A percentile compares a stretch with the other conserved stretches of the same genome.
Conservation (phyloP, 2,888 invertebrate species). For the Rhagonycha fulva region DNA sequence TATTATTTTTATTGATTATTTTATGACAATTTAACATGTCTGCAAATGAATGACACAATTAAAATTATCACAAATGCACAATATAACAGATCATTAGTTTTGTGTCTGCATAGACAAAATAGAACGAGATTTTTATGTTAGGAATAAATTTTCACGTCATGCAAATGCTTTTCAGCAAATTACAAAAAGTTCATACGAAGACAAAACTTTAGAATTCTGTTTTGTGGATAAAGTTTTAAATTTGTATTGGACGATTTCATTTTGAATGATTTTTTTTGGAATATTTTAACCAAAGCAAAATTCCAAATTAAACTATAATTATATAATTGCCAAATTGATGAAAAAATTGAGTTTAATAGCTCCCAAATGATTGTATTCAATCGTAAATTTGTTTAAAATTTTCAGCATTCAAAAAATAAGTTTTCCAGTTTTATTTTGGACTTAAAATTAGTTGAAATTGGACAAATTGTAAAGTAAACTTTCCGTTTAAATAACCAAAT, state of each 20-base stretch:
- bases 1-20: neutral
- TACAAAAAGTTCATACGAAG: neutral
- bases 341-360: no score
- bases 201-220: neutral
- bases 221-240: neutral
- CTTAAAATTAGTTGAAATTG: neutral
- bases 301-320: no score
- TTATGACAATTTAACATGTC: neutral
- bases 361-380: no score
- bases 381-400: no score
- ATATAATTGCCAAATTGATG: no score
- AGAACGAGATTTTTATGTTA: neutral
- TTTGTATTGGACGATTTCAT: neutral
- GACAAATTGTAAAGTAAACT: neutral
- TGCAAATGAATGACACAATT: neutral
- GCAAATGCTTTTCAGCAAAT: neutral
- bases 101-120: neutral
- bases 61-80: neutral
- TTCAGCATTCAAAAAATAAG: no score
- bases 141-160: neutral
- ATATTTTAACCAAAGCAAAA: no score
- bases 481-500: neutral
- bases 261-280: neutral
- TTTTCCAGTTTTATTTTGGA: no score
- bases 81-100: neutral